These are phyloP conservation scores for Enteromius trimaculatus DNA, from an alignment of 2,797 vertebrate species.

Conservation along the genomic window DNA sequence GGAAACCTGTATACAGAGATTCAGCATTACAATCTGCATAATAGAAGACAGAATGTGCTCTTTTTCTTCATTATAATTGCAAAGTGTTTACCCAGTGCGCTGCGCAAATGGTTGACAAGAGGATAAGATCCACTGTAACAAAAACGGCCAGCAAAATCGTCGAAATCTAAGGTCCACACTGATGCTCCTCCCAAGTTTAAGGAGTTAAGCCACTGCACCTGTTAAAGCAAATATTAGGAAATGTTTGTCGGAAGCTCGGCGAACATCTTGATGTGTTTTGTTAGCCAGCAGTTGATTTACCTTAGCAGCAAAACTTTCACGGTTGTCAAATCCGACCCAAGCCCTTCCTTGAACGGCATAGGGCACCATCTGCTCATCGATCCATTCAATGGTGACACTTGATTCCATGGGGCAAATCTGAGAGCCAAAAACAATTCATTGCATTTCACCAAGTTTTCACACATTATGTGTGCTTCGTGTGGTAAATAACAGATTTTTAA, in stretches of 20 bases:
- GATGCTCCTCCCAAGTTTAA: slow-evolving; percentile 75
- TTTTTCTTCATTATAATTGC: not conserved
- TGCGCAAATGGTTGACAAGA: slow-evolving; percentile 77
- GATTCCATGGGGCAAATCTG: slow-evolving; percentile 72
- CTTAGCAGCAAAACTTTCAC: slow-evolving; percentile 73
- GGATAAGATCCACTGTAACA: slow-evolving; percentile 74
- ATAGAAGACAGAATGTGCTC: not conserved
- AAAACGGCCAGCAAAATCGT: slow-evolving; percentile 78
- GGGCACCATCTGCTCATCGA: slow-evolving; percentile 75
- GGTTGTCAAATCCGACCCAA: slow-evolving; percentile 79
- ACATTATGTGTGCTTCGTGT: not conserved
- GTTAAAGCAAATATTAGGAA: not conserved
- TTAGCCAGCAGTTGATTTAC: slow-evolving; percentile 59
- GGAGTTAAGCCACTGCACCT: slow-evolving; percentile 74
- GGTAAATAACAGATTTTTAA: not conserved
- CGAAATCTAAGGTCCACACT: slow-evolving; percentile 79
- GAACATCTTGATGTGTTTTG: not conserved
- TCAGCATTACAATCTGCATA: not conserved
- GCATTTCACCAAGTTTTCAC: not conserved
- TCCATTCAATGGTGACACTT: slow-evolving; percentile 65
- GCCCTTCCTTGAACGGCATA: slow-evolving; percentile 70
- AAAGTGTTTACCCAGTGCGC: slow-evolving; percentile 59
- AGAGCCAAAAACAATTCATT: slow-evolving; percentile 16
- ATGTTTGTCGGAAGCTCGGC: not conserved
- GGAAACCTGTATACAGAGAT: slow-evolving; percentile 69